phyloP scores from a whole-genome alignment of 2,888 invertebrate species.

The Crematogaster levior region DNA sequence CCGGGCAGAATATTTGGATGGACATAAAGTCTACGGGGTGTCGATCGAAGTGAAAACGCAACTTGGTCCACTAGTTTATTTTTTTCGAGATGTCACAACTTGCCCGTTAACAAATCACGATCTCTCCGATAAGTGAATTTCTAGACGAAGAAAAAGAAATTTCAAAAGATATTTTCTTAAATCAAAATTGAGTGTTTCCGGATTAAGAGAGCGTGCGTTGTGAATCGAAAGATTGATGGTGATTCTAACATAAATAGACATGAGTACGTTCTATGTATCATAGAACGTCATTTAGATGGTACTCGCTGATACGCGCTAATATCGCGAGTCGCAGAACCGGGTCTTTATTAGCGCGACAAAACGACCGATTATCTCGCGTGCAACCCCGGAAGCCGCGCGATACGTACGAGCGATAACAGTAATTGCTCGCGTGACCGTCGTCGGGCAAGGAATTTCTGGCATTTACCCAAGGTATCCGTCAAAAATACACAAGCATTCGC shows the following conservation, averaged over 20 bases:
- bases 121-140: not conserved
- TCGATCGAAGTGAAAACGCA: slow-evolving; percentile 47
- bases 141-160: not conserved
- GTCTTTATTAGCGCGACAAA: slow-evolving; percentile 31
- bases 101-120: slow-evolving; percentile 1
- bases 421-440: slow-evolving; percentile 44
- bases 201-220: not conserved
- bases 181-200: not conserved
- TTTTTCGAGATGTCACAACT: not conserved
- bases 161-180: not conserved
- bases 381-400: slow-evolving; percentile 33
- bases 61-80: not conserved
- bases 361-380: slow-evolving; percentile 33
- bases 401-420: slow-evolving; percentile 20
- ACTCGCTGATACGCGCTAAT: not conserved
- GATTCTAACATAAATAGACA: not conserved
- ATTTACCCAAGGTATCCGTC: slow-evolving; percentile 39
- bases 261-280: not conserved
- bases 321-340: not conserved
- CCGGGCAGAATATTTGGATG: slow-evolving; percentile 41
- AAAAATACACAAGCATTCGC: slow-evolving; percentile 13
- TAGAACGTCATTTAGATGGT: slow-evolving; percentile 2
- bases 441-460: slow-evolving; percentile 57
- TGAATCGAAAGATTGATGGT: not conserved
- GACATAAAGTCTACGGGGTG: slow-evolving; percentile 58